Evolutionary conservation across 2,113 vertebrate genomes (phyloP).

Genomic region (Nothoprocta perdicaria): DNA sequence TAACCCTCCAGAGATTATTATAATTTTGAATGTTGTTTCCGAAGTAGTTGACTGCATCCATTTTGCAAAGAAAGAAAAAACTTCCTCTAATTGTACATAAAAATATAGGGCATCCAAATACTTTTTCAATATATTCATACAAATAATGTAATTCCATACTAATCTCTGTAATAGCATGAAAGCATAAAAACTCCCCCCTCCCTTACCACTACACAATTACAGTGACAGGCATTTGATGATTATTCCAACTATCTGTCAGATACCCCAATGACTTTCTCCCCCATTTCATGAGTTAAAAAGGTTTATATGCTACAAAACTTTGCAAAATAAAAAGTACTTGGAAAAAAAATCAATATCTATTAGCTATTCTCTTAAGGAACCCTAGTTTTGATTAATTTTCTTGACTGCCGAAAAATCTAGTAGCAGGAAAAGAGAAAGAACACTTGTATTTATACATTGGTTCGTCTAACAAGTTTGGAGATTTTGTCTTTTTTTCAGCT

Average conservation of each 20-base stretch:
- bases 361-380: slow-evolving; percentile 25
- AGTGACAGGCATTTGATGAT: slow-evolving; percentile 38
- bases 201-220: neutral
- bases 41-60: neutral
- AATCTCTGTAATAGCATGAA: neutral
- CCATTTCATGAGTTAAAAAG: slow-evolving; percentile 25
- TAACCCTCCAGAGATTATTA: neutral
- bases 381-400: slow-evolving; percentile 50
- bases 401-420: slow-evolving; percentile 46
- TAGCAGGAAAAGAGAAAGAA: slow-evolving; percentile 40
- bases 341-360: slow-evolving; percentile 1
- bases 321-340: neutral
- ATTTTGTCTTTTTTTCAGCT: neutral
- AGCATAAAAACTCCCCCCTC: neutral
- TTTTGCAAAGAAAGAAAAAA: neutral
- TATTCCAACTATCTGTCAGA: slow-evolving; percentile 41
- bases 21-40: slow-evolving; percentile 10
- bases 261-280: neutral
- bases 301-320: slow-evolving; percentile 19
- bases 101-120: neutral
- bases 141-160: neutral
- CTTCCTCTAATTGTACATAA: neutral
- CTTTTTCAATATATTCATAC: neutral
- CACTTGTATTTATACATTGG: slow-evolving; percentile 30
- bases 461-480: slow-evolving; percentile 41